Percentiles rank a stretch among this genome's conserved stretches.
Conservation (phyloP, 2,113 vertebrate species). For the Chaenogobius annularis region DNA sequence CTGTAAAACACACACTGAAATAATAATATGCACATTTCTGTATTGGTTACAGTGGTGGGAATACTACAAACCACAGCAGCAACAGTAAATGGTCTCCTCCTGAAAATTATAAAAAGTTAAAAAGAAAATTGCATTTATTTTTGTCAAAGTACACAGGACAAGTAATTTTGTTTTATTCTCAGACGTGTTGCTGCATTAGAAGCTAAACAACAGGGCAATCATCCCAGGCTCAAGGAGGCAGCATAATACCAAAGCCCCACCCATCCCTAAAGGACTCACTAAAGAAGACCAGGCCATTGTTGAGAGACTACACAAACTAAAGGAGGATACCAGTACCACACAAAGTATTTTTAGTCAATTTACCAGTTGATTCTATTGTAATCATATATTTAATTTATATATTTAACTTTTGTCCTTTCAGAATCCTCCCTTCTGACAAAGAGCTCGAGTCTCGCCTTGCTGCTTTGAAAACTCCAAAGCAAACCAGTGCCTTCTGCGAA, state of each 20-base stretch:
- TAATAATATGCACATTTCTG: slow-evolving; percentile 7
- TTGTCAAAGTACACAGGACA: neutral
- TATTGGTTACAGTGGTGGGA: slow-evolving; percentile 72
- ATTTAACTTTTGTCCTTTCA: slow-evolving; percentile 49
- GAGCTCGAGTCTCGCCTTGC: slow-evolving; percentile 91
- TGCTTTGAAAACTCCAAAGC: slow-evolving; percentile 79
- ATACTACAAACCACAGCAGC: slow-evolving; percentile 45
- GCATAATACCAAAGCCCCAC: slow-evolving; percentile 31
- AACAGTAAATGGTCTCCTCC: slow-evolving; percentile 64
- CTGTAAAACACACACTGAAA: neutral
- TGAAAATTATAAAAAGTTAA: slow-evolving; percentile 70
- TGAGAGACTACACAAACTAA: slow-evolving; percentile 89
- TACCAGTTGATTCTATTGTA: slow-evolving; percentile 22
- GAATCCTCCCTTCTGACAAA: slow-evolving; percentile 85
- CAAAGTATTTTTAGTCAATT: slow-evolving; percentile 76
- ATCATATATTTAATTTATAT: neutral
- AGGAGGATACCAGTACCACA: slow-evolving; percentile 77
- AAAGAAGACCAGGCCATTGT: slow-evolving; percentile 87
- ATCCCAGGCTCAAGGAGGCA: slow-evolving; percentile 49
- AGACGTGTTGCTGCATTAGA: slow-evolving; percentile 91
- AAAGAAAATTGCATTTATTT: neutral
- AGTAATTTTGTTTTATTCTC: slow-evolving; percentile 33
- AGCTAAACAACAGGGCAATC: slow-evolving; percentile 80
- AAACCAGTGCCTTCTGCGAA: slow-evolving; percentile 78
- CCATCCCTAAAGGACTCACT: slow-evolving; percentile 72